Percentiles rank a stretch among this genome's conserved stretches.
These are phyloP conservation scores for Phoenoteleia sp. DNA, from an alignment of 2,888 invertebrate genomes.

Conservation along the genomic window DNA sequence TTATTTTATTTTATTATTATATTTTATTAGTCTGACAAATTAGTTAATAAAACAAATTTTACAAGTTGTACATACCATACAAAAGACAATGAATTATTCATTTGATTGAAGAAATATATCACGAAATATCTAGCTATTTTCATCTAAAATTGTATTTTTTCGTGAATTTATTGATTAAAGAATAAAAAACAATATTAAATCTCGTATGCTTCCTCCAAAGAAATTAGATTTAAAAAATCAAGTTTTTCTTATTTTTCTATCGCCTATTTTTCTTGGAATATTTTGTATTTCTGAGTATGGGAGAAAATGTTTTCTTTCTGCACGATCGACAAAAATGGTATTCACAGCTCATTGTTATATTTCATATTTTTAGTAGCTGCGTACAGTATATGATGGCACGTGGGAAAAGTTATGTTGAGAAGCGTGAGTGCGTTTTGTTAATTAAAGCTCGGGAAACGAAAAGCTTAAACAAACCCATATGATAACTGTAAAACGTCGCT, in stretches of 20 bases:
- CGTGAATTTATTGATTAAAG: too few species aligned
- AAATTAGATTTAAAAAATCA: too few species aligned
- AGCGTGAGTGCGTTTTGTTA: conserved; percentile 38
- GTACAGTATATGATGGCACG: conserved; percentile 12
- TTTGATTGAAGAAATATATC: neutral
- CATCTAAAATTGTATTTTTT: too few species aligned
- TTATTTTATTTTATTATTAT: too few species aligned
- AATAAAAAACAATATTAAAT: too few species aligned
- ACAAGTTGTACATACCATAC: too few species aligned
- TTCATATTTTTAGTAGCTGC: conserved; percentile 20
- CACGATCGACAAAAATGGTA: conserved; percentile 28
- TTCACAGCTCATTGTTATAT: conserved; percentile 15
- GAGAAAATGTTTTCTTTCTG: conserved; percentile 3
- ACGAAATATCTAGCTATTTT: too few species aligned
- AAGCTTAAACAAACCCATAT: conserved; percentile 21
- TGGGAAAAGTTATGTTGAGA: conserved; percentile 39
- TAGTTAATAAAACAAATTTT: too few species aligned
- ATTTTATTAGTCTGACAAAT: too few species aligned
- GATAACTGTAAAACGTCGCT: conserved; percentile 9
- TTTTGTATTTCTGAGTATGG: neutral
- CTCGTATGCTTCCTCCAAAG: too few species aligned
- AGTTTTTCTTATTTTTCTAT: too few species aligned
- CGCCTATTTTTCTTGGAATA: conserved; percentile 34
- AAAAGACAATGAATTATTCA: too few species aligned
- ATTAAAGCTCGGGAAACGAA: conserved; percentile 42